Conservation (phyloP, 2,797 vertebrate species). For the Chanos chanos region DNA sequence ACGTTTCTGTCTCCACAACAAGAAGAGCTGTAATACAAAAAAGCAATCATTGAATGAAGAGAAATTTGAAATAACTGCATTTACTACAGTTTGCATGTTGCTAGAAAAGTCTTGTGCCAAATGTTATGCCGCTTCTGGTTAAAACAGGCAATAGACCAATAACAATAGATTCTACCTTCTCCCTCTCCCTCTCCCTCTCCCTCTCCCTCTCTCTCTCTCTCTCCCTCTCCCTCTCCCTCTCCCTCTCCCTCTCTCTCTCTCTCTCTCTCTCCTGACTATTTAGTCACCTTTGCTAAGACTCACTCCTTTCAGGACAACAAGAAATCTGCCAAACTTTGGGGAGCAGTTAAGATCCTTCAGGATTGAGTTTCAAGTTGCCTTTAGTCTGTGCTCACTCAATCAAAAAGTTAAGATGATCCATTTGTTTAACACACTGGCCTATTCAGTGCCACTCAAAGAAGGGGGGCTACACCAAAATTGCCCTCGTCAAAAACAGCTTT, state of each 20-base stretch:
- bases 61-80: background rate
- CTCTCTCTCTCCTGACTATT: conserved; percentile 56
- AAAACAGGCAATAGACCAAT: conserved; percentile 8
- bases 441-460: conserved; percentile 75
- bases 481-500: conserved; percentile 56
- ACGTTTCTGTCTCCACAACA: conserved; percentile 79
- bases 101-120: too few relatives aligned
- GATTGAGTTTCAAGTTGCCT: conserved; percentile 78
- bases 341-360: conserved; percentile 68
- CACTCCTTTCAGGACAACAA: conserved; percentile 58
- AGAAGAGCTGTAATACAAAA: conserved; percentile 68
- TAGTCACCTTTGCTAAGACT: conserved; percentile 72
- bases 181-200: conserved; percentile 1
- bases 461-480: conserved; percentile 53
- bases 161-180: conserved; percentile 26
- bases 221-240: conserved; percentile 21
- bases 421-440: conserved; percentile 79
- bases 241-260: conserved; percentile 44
- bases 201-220: background rate
- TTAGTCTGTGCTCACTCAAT: conserved; percentile 80
- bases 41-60: background rate
- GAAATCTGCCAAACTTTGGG: conserved; percentile 73
- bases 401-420: conserved; percentile 81
- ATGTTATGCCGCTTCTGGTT: too few relatives aligned
- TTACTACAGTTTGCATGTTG: too few relatives aligned